Base-by-base conservation (phyloP, 2,113 vertebrate species). In the Scolopax mira region DNA sequence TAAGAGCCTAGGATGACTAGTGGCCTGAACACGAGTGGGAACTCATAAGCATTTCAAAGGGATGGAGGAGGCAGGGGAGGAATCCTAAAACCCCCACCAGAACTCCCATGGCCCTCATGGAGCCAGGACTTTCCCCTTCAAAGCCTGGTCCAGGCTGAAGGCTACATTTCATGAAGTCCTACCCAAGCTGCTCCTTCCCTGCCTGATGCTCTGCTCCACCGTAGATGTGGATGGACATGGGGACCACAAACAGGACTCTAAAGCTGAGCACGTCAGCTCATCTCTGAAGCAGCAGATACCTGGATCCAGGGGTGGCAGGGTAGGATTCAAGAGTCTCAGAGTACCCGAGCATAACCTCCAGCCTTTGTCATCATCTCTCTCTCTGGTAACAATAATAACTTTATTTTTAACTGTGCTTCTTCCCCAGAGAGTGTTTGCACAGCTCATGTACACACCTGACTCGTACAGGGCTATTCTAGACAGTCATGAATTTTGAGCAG, bases 391-490 rank as follows among this genome's bases (percentile, higher is more conserved):
- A 79, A 19, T 77, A 82, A 61, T 73, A 88, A 60, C 84, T 88
- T 96, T 88, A 96, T 94, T 95, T 95, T 94, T 92, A 95, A 79
- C 86, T 11, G 8, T 60, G 69, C 79, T 88, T 62, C 85, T 79
- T 96, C 93, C 85, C 90, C 77, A 84, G 90, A 72, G 79, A 72
- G 73, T 39, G 66, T 27, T 72, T 81, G 90, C 77, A 86, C 80
- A 66, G 80, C 77, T 79, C 37, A 82, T 35, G 54, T 70, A 89
- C 44, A 25, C 60, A 80, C 37, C 73, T 75, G 60, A 16, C 85
- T 93, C 41, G n/a, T 75, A 72, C 49, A 57, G 89, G 48, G 46
- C 75, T 75, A 79, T 79, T 90, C 73, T 28, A 89, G 52, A 81
- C 61, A 88, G 85, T 60, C 65, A 60, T 79, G 92, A 94, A 95